phyloP scores from a whole-genome alignment of 2,888 invertebrate species.

The Plebejus argus region DNA sequence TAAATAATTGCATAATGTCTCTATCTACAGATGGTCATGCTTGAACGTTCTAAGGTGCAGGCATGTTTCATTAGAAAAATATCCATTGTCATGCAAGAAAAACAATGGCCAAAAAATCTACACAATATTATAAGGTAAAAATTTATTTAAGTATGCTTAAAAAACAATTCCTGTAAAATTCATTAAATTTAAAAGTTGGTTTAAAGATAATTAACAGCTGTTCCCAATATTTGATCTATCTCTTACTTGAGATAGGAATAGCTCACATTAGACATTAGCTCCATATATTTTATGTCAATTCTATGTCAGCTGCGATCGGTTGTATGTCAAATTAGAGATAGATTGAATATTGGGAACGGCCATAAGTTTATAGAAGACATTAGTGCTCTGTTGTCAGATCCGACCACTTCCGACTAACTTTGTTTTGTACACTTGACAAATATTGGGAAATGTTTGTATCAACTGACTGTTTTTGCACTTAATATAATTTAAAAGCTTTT shows the following conservation, averaged over 20 bases:
- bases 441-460: slow-evolving; percentile 57
- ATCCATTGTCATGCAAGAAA: neutral
- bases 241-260: too few species aligned
- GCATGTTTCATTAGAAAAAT: neutral
- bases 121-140: neutral
- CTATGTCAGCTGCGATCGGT: too few species aligned
- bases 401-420: slow-evolving; percentile 65
- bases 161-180: neutral
- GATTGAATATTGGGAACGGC: too few species aligned
- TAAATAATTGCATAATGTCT: neutral
- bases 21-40: neutral
- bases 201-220: slow-evolving; percentile 46
- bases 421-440: slow-evolving; percentile 57
- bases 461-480: slow-evolving; percentile 57
- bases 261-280: too few species aligned
- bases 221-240: too few species aligned
- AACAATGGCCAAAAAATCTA: neutral
- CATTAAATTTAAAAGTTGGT: slow-evolving; percentile 53
- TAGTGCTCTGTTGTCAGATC: slow-evolving; percentile 58
- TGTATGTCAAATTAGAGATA: too few species aligned
- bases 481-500: slow-evolving; percentile 40
- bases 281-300: too few species aligned
- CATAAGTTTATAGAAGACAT: slow-evolving; percentile 49
- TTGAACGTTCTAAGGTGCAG: neutral
- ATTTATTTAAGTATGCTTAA: neutral